phyloP scores from a whole-genome alignment of 2,113 vertebrate species.

The Lethenteron reissneri region DNA sequence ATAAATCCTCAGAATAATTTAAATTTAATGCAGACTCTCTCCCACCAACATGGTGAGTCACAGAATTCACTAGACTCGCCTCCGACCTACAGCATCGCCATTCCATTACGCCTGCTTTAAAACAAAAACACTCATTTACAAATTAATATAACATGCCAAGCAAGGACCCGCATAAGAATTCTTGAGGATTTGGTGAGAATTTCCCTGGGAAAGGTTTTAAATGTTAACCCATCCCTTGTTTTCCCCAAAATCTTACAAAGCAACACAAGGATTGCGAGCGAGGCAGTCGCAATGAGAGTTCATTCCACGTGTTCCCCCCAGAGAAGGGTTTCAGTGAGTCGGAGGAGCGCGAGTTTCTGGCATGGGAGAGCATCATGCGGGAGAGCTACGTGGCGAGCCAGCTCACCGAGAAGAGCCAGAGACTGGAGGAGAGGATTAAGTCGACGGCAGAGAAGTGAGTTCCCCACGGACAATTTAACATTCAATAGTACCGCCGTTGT shows the following conservation, averaged over 20 bases:
- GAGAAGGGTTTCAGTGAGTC: conserved; percentile 35
- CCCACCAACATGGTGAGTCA: no score
- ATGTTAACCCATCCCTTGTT: background rate
- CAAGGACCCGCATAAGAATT: background rate
- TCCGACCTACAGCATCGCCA: no score
- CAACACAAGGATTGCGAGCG: background rate
- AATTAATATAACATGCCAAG: no score
- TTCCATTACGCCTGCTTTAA: no score
- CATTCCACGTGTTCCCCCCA: conserved; percentile 13
- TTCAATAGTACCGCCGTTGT: no score
- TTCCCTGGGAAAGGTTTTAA: background rate
- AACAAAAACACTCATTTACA: no score
- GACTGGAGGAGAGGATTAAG: conserved; percentile 34
- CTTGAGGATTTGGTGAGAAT: background rate
- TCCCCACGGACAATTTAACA: background rate
- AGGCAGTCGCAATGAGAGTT: background rate
- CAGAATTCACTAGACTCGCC: no score
- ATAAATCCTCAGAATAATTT: no score
- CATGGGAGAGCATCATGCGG: conserved; percentile 68
- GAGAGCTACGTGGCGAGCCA: conserved; percentile 49
- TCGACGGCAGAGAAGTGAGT: conserved; percentile 47
- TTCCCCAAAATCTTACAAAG: background rate
- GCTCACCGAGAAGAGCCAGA: conserved; percentile 30
- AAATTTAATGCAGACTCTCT: no score
- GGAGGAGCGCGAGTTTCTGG: conserved; percentile 50